Percentiles rank a stretch among this genome's conserved stretches.
phyloP scores from a whole-genome alignment of 2,888 invertebrate genomes.

The Chironomus riparius region DNA sequence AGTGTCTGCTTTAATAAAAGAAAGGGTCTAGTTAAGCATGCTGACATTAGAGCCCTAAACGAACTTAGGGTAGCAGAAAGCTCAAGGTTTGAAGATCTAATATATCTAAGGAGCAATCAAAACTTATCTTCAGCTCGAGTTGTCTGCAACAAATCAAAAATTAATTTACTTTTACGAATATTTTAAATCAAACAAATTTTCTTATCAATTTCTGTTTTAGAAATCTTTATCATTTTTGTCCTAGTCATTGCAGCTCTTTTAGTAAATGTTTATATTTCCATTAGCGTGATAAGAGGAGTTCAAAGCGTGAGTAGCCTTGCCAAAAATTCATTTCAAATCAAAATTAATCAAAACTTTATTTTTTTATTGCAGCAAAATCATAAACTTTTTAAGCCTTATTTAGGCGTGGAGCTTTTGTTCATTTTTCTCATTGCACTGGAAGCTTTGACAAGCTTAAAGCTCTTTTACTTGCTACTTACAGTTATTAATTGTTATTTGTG shows the following conservation, averaged over 20 bases:
- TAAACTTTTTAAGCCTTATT: background rate
- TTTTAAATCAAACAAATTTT: too few relatives aligned
- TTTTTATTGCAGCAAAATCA: background rate
- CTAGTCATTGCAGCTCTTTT: background rate
- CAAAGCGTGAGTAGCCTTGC: background rate
- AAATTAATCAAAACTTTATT: too few relatives aligned
- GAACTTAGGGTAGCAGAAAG: too few relatives aligned
- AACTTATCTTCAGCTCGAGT: too few relatives aligned
- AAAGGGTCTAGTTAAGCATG: too few relatives aligned
- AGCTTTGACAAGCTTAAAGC: background rate
- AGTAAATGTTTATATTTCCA: background rate
- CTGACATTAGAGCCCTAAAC: too few relatives aligned
- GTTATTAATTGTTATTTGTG: background rate
- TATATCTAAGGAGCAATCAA: too few relatives aligned
- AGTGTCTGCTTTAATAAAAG: too few relatives aligned
- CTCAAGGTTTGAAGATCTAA: too few relatives aligned
- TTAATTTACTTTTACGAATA: too few relatives aligned
- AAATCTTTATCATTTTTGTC: background rate
- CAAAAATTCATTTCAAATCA: too few relatives aligned
- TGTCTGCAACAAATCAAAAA: too few relatives aligned
- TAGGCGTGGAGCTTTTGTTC: background rate
- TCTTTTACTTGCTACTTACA: background rate
- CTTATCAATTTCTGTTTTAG: background rate
- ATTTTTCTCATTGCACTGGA: background rate
- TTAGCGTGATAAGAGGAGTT: background rate